Evolutionary conservation across 2,113 vertebrate species (phyloP).

Genomic region (Cyphomyrus plagiostoma): DNA sequence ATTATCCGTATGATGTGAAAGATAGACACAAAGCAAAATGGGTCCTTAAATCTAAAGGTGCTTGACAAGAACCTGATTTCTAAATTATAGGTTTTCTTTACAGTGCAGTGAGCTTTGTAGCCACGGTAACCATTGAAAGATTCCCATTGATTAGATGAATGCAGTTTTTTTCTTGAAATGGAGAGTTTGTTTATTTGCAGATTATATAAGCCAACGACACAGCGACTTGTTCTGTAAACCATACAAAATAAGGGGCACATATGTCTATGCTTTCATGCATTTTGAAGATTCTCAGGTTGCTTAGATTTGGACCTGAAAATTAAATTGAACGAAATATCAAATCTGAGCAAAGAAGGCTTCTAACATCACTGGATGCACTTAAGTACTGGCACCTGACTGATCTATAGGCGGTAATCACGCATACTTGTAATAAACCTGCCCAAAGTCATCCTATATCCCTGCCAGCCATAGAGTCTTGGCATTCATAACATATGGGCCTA

Average conservation of each 20-base stretch:
- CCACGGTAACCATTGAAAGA: slow-evolving; percentile 12
- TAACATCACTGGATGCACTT: not conserved
- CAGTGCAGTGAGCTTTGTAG: not conserved
- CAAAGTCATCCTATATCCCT: not conserved
- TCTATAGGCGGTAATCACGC: not conserved
- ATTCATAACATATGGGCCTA: not conserved
- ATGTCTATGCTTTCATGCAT: not conserved
- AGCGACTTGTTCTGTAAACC: not conserved
- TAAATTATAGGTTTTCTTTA: not conserved
- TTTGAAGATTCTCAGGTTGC: not conserved
- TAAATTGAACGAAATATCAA: not conserved
- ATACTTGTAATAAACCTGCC: not conserved
- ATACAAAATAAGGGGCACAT: not conserved
- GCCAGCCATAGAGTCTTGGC: not conserved
- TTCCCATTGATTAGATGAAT: slow-evolving; percentile 7
- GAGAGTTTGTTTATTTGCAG: not conserved
- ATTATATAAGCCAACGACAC: not conserved
- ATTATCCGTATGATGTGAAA: not conserved
- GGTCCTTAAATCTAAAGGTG: not conserved
- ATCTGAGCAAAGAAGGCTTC: not conserved
- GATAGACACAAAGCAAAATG: not conserved
- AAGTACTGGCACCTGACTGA: not conserved
- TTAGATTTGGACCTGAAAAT: not conserved
- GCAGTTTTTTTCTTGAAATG: not conserved
- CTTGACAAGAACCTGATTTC: not conserved